These are phyloP conservation scores for Panzeria rudis DNA, from an alignment of 2,888 invertebrate species.

Conservation along the genomic window DNA sequence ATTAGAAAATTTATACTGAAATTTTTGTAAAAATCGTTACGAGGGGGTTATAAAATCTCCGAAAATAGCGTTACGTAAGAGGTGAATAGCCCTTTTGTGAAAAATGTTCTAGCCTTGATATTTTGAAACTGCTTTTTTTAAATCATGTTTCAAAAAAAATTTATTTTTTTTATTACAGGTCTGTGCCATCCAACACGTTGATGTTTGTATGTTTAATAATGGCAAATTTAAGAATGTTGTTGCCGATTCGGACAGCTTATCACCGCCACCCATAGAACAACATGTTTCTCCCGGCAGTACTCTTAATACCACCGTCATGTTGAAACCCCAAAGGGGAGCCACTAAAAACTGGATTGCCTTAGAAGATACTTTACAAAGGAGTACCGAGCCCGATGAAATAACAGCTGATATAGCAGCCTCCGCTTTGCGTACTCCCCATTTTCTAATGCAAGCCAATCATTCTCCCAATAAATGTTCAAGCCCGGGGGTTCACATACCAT, in stretches of 20 bases:
- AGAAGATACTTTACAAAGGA: constrained; percentile 92
- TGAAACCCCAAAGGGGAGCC: constrained; percentile 89
- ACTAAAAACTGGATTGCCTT: constrained; percentile 96
- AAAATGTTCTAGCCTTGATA: background rate
- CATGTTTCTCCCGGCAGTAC: constrained; percentile 87
- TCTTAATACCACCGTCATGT: constrained; percentile 87
- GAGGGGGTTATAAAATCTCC: no score
- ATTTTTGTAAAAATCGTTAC: no score
- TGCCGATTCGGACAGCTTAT: constrained; percentile 86
- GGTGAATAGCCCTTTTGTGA: no score
- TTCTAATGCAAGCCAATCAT: constrained; percentile 74
- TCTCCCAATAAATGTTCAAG: constrained; percentile 78
- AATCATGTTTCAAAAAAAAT: no score
- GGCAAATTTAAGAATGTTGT: constrained; percentile 97
- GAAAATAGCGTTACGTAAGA: no score
- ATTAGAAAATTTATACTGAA: no score
- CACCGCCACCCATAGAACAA: constrained; percentile 77
- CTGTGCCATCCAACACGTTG: constrained; percentile 94
- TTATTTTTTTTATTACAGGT: constrained; percentile 85
- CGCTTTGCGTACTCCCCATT: constrained; percentile 84
- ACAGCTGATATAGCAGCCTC: constrained; percentile 84
- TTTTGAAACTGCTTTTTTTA: constrained; percentile 48
- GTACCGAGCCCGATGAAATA: constrained; percentile 86
- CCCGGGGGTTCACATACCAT: constrained; percentile 74
- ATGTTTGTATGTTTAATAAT: constrained; percentile 97